A percentile compares a stretch with the other conserved stretches of the same genome.
phyloP scores from a whole-genome alignment of 2,888 invertebrate genomes.

The Acronicta alni region DNA sequence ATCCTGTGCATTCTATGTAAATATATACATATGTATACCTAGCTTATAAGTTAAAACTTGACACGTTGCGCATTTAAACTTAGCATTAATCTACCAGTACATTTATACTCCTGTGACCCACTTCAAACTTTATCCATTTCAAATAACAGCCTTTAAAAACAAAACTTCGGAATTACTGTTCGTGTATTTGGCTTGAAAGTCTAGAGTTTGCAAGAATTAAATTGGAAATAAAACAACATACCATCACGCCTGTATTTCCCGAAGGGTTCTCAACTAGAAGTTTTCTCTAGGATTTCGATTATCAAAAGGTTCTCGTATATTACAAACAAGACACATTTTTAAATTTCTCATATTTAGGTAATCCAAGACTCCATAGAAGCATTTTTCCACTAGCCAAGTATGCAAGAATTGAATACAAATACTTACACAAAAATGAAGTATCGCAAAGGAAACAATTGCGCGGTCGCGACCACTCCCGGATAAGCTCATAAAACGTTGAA shows the following conservation, averaged over 20 bases:
- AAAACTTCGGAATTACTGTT: slow-evolving; percentile 46
- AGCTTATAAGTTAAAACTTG: slow-evolving; percentile 3
- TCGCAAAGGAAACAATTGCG: slow-evolving; percentile 35
- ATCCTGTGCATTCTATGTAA: no score
- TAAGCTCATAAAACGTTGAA: slow-evolving; percentile 78
- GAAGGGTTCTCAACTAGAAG: no score
- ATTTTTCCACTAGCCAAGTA: no score
- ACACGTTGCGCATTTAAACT: slow-evolving; percentile 42
- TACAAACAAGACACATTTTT: no score
- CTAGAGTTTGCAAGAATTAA: slow-evolving; percentile 8
- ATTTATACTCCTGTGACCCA: slow-evolving; percentile 41
- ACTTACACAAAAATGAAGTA: neutral
- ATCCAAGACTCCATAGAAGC: no score
- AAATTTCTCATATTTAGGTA: no score
- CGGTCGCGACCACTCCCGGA: slow-evolving; percentile 47
- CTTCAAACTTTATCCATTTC: slow-evolving; percentile 52
- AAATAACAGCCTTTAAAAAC: slow-evolving; percentile 45
- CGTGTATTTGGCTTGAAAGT: slow-evolving; percentile 21
- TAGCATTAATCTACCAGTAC: slow-evolving; percentile 31
- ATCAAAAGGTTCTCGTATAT: no score
- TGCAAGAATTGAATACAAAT: neutral
- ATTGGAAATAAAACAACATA: neutral
- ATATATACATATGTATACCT: no score
- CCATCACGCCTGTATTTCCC: no score
- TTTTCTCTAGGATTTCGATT: no score